These are phyloP conservation scores for Platycercus adscitus DNA, from an alignment of 2,113 vertebrate genomes.

Conservation along the genomic window DNA sequence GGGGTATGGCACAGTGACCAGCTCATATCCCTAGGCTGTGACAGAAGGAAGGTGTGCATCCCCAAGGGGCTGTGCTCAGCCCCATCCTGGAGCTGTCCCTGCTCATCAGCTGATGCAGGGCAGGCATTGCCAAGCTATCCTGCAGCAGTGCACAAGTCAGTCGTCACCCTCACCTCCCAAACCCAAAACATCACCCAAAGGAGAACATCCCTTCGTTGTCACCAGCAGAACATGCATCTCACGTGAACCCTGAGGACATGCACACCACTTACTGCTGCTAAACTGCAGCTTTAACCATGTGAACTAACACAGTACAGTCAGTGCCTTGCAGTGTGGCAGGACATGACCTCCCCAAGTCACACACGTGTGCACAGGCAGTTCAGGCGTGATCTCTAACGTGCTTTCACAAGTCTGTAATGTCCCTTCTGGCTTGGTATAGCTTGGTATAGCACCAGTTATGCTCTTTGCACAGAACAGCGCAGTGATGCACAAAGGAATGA, in stretches of 20 bases:
- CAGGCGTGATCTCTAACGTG: background rate
- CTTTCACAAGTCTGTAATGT: fast-evolving
- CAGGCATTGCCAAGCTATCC: too few species aligned
- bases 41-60: background rate
- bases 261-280: background rate
- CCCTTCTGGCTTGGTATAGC: background rate
- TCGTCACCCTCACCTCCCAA: background rate
- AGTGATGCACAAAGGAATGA: background rate
- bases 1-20: background rate
- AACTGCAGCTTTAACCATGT: background rate
- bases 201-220: background rate
- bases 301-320: fast-evolving
- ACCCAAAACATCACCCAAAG: background rate
- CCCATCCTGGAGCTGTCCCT: background rate
- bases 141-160: background rate
- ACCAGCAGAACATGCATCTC: fast-evolving
- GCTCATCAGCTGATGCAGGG: background rate
- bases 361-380: background rate
- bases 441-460: too few species aligned
- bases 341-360: background rate
- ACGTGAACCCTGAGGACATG: fast-evolving
- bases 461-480: background rate
- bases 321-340: background rate
- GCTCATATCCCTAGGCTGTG: background rate
- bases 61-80: too few species aligned